Conservation (phyloP, 2,797 vertebrate genomes). For the Sebastes umbrosus region DNA sequence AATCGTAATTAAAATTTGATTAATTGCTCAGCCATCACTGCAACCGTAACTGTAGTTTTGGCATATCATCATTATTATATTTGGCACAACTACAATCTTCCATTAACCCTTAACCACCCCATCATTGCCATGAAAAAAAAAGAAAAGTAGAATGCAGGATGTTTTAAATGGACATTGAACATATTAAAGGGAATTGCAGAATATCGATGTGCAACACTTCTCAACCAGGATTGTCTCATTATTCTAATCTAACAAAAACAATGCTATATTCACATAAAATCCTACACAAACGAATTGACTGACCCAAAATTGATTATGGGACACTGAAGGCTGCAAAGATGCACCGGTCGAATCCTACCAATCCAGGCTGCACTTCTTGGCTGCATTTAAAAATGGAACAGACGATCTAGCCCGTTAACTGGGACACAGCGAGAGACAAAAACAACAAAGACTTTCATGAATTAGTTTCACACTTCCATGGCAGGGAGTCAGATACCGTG, state of each 20-base stretch:
- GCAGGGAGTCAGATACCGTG: neutral
- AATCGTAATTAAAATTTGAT: neutral
- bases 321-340: neutral
- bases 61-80: too few species aligned
- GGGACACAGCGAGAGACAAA: constrained; percentile 3
- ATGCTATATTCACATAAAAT: neutral
- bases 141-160: too few species aligned
- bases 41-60: neutral
- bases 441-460: constrained; percentile 16
- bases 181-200: neutral
- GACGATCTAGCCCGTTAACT: neutral
- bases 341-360: neutral
- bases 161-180: neutral
- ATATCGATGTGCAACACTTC: neutral
- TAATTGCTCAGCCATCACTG: neutral
- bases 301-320: neutral
- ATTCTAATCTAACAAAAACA: neutral
- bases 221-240: neutral
- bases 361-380: neutral
- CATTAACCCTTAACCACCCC: neutral
- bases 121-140: neutral
- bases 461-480: neutral
- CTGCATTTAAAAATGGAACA: constrained; percentile 27
- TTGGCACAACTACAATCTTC: neutral
- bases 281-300: neutral